Evolutionary conservation across 1,140 invertebrate species (phyloP).

Genomic region (Panonychus citri): DNA sequence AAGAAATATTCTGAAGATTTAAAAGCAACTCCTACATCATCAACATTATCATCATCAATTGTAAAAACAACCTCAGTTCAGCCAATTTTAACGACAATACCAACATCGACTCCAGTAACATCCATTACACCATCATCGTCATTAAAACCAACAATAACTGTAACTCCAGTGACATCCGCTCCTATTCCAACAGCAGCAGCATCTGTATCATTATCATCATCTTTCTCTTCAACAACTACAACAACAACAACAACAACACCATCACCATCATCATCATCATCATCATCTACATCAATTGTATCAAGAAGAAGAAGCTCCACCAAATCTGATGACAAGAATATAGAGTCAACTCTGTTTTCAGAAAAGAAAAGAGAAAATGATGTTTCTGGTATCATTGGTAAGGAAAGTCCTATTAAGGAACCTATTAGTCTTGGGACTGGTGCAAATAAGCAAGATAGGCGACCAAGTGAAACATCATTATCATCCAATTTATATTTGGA

Average conservation of each 20-base stretch:
- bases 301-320: too few relatives aligned
- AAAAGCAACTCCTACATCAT: background rate
- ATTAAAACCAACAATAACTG: background rate
- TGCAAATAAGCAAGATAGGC: too few relatives aligned
- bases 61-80: conserved; percentile 20
- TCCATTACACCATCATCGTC: background rate
- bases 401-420: too few relatives aligned
- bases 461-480: too few relatives aligned
- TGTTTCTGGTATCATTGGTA: too few relatives aligned
- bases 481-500: background rate
- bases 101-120: conserved; percentile 11
- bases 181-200: background rate
- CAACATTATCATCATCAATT: background rate
- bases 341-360: background rate
- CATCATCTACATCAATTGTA: too few relatives aligned
- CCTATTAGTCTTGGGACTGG: too few relatives aligned
- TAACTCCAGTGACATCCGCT: background rate
- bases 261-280: background rate
- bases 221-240: too few relatives aligned
- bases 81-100: conserved; percentile 18
- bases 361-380: background rate
- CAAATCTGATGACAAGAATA: too few relatives aligned
- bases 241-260: too few relatives aligned
- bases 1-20: background rate
- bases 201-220: background rate